Base-by-base conservation (phyloP, 2,888 invertebrate species). In the Drosophila acutilabella region DNA sequence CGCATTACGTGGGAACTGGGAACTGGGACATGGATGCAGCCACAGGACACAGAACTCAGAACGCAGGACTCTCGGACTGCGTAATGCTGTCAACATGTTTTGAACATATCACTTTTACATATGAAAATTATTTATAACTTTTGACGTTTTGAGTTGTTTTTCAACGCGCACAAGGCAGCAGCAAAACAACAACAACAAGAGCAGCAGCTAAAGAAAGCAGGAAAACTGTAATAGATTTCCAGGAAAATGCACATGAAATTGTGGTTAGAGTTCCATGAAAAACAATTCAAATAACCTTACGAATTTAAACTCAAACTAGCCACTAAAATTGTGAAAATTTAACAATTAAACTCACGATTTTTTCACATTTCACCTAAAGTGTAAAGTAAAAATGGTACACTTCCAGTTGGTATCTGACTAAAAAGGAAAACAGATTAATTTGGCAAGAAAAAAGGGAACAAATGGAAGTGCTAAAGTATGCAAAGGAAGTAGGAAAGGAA, bases 91-190 rank as follows among this genome's bases (percentile, higher is more conserved):
- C 85, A 86, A 86, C 85, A 86, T 86, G 88, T 86, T 86, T 86
- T 86, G 88, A 86, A 86, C 85, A 86, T 86, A 86, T 86, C 85
- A 88, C 85, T 88, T 88, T 75, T 86, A 80, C 80, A 76, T 85
- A 83, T 88, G 79, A 83, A 86, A 88, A 86, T 86, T 86, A 86
- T 86, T 88, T 86, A 86, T 86, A 86, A 86, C 88, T 86, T 86
- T 83, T 86, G 85, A 86, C 85, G 78, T 88, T 85, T 78, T 76
- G 85, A 87, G 84, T 80, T 80, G 80, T 80, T 80, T 77, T 80
- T 74, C 75, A 66, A 69, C 48, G 38, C 50, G 57, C 45, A 58
- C 51, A 18, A 48, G 51, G 30, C 36, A 40, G 16, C 38, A 57
- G 48, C 68, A 53, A 30, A 71, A 54, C 48, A 56, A 53, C 45